Conservation (phyloP, 2,113 vertebrate species). For the Gambusia holbrooki region DNA sequence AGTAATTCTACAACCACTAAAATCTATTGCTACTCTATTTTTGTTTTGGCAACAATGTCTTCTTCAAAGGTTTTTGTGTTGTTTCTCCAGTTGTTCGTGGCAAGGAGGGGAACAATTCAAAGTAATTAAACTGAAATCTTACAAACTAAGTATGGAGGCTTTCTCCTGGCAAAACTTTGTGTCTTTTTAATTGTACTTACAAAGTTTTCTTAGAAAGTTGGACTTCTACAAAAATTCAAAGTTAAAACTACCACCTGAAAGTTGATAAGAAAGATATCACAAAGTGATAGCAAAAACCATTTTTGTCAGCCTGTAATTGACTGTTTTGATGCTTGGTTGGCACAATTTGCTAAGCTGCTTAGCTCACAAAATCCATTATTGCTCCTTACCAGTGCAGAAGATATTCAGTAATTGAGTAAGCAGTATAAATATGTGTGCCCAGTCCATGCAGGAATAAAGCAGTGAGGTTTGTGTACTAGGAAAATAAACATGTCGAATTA, state of each 20-base stretch:
- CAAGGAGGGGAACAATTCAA: too few relatives aligned
- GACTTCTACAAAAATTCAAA: too few relatives aligned
- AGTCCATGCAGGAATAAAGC: not conserved
- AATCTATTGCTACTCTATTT: too few relatives aligned
- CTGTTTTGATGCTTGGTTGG: not conserved
- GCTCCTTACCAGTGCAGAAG: constrained; percentile 1
- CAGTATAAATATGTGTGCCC: not conserved
- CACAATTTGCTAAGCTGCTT: constrained; percentile 8
- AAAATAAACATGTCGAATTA: not conserved
- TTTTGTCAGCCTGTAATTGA: not conserved
- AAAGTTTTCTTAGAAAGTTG: too few relatives aligned
- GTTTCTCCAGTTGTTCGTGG: too few relatives aligned
- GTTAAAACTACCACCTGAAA: not conserved
- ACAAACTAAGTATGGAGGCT: too few relatives aligned
- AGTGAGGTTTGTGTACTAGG: not conserved
- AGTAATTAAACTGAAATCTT: too few relatives aligned
- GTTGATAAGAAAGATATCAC: not conserved
- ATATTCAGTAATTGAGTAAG: not conserved
- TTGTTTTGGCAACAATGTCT: too few relatives aligned
- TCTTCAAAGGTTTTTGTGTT: too few relatives aligned
- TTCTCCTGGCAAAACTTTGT: too few relatives aligned
- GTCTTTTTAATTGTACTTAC: too few relatives aligned
- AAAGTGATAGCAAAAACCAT: not conserved
- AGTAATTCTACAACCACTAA: too few relatives aligned
- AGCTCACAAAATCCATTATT: not conserved